phyloP scores from a whole-genome alignment of 2,797 vertebrate genomes.

The Prionace glauca region DNA sequence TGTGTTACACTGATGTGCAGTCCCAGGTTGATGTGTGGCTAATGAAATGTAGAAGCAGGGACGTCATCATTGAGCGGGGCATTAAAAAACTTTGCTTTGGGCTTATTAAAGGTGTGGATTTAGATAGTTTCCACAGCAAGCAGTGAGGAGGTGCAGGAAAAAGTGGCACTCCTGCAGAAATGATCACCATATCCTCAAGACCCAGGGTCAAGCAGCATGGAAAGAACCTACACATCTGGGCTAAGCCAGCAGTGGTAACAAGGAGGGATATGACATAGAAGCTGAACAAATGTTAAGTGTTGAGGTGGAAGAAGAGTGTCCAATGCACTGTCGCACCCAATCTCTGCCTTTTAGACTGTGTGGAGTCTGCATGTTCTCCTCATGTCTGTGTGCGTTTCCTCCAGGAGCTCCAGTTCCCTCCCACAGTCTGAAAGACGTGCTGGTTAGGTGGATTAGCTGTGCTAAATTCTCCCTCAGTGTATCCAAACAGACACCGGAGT shows the following conservation, averaged over 20 bases:
- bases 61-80: neutral
- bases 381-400: too few relatives aligned
- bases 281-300: neutral
- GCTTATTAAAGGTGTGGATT: neutral
- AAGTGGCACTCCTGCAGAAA: neutral
- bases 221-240: neutral
- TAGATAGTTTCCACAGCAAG: too few relatives aligned
- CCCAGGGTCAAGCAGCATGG: neutral
- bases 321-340: neutral
- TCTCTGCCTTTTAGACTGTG: neutral
- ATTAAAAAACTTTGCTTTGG: neutral
- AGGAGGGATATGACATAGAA: neutral
- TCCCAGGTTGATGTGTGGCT: neutral
- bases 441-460: too few relatives aligned
- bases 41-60: neutral
- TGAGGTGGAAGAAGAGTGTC: neutral
- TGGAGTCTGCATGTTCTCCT: too few relatives aligned
- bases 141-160: neutral
- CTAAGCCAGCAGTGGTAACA: neutral
- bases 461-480: too few relatives aligned
- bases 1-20: too few relatives aligned
- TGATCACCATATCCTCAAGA: neutral
- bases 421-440: too few relatives aligned
- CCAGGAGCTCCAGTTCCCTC: too few relatives aligned
- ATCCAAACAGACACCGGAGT: too few relatives aligned